Percentiles rank a stretch among this genome's conserved stretches.
phyloP scores from a whole-genome alignment of 2,113 vertebrate species.

The Cathartes aura region DNA sequence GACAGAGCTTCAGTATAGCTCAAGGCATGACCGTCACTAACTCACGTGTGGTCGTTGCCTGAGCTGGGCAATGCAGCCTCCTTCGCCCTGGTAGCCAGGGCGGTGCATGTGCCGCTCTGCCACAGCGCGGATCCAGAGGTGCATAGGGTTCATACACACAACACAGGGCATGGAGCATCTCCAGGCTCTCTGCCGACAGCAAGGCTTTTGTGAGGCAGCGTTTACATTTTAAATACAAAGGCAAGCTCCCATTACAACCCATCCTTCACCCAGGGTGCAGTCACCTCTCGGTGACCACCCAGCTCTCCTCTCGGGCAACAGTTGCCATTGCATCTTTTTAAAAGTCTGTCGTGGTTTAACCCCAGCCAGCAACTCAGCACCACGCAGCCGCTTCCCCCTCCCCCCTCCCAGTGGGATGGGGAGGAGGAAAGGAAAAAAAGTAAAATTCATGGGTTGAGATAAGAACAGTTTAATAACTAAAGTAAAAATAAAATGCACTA shows the following conservation, averaged over 20 bases:
- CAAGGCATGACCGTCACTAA: background rate
- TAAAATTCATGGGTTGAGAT: no score
- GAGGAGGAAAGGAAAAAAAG: no score
- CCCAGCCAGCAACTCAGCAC: no score
- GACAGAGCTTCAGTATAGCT: background rate
- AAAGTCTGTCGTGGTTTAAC: background rate
- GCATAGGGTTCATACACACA: rapidly evolving
- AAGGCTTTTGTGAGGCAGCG: background rate
- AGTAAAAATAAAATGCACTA: no score
- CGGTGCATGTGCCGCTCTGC: background rate
- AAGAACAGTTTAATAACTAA: no score
- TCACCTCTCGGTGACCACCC: background rate
- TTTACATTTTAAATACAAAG: background rate
- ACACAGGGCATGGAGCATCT: background rate
- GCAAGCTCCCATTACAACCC: background rate
- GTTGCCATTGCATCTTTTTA: background rate
- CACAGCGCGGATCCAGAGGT: rapidly evolving
- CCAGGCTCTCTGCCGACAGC: background rate
- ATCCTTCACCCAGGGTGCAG: background rate
- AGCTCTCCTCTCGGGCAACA: background rate
- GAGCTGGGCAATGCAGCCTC: background rate
- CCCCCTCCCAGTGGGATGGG: no score
- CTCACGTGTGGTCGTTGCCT: rapidly evolving
- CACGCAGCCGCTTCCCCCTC: no score
- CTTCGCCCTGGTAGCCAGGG: rapidly evolving